Evolutionary conservation across 2,888 invertebrate species (phyloP).

Genomic region (Drosophila nr. perissopoda): DNA sequence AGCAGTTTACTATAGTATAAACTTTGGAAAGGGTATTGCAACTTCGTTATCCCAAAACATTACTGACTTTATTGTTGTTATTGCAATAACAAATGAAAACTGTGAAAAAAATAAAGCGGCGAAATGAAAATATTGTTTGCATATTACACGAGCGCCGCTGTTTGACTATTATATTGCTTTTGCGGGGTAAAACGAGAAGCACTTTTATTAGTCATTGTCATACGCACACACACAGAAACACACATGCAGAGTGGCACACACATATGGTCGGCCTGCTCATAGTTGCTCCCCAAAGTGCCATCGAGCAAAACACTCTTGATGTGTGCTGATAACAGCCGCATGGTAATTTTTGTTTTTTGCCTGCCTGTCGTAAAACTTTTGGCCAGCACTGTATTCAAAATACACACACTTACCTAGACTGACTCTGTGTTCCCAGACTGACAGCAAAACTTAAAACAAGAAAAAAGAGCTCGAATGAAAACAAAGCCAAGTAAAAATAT

Average conservation of each 20-base stretch:
- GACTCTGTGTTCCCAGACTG: conserved; percentile 36
- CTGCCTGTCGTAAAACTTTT: conserved; percentile 37
- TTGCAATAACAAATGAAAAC: conserved; percentile 73
- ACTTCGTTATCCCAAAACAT: background rate
- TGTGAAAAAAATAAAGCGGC: conserved; percentile 66
- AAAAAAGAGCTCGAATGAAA: conserved; percentile 10
- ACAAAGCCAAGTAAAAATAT: conserved; percentile 56
- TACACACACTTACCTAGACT: conserved; percentile 39
- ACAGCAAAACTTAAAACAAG: conserved; percentile 12
- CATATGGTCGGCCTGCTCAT: conserved; percentile 16
- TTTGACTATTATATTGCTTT: conserved; percentile 79
- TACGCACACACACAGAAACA: conserved; percentile 32
- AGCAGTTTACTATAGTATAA: background rate
- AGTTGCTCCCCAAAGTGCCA: conserved; percentile 79
- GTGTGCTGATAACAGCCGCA: conserved; percentile 65
- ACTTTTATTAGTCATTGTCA: conserved; percentile 77
- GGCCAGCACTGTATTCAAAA: conserved; percentile 66
- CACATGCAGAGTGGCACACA: conserved; percentile 22
- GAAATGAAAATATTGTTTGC: conserved; percentile 74
- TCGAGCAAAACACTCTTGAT: conserved; percentile 73
- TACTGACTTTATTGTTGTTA: conserved; percentile 46
- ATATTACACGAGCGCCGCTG: conserved; percentile 64
- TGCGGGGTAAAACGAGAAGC: conserved; percentile 29
- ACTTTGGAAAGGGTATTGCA: conserved; percentile 2
- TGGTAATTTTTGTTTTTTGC: conserved; percentile 57